Evolutionary conservation across 2,113 vertebrate species (phyloP), one percentile per base, ranked within the genome.

Genomic region (Perca schrenkii): DNA sequence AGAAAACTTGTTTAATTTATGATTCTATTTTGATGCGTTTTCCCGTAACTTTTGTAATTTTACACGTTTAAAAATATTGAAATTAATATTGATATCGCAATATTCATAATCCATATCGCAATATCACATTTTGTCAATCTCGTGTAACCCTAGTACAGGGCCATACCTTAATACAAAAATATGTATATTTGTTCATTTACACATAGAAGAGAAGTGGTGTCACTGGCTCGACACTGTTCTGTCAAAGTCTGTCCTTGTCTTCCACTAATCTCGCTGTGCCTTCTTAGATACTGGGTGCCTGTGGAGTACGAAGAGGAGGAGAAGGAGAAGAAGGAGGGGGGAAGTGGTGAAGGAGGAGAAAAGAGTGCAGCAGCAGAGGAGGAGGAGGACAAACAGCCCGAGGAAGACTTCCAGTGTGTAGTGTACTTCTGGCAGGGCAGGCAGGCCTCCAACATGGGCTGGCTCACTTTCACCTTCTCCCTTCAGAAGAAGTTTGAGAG

Each of bases 401-500:
- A 99, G 92, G 98, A 99, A 87, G 98, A 99, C 84, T 99, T 99
- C 93, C 98, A 99, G 94, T 99, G 98, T 81, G 96, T 97, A 0
- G 98, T 99, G 60, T 99, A 99, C 92, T 99, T 99, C 96, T 99
- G 98, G 98, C 98, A 99, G 93, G 98, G 98, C 92, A 93, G 98
- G 0, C 97, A 99, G 84, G 98, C 98, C 80, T 99, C 98, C 93
- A 99, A 97, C 92, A 99, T 99, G 98, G 98, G 98, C 89, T 99
- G 98, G 98, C 96, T 99, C 83, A 99, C 98, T 54, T 99, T 99
- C 93, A 99, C 98, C 82, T 99, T 99, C 95, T 99, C 98, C 75
- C 95, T 99, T 67, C 98, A 99, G 94, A 99, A 98, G 95, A 99
- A 99, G 92, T 99, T 99, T 1, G 98, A 99, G 94, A 98, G 96